These are phyloP conservation scores for Tetrapedia diversipes DNA, from an alignment of 2,888 invertebrate genomes.

Conservation along the genomic window DNA sequence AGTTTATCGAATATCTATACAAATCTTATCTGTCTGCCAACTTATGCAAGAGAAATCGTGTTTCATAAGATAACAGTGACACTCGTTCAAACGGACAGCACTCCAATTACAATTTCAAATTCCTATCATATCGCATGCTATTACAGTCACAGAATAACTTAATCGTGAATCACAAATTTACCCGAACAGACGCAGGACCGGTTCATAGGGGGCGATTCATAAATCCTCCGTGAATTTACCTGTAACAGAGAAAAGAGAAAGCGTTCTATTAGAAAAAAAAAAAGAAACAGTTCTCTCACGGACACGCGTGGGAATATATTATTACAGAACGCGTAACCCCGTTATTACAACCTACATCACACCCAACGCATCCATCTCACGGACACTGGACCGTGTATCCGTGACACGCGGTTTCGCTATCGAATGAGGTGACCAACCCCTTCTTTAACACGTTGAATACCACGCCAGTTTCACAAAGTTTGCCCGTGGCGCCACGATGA, in stretches of 20 bases:
- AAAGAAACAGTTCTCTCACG: constrained; percentile 26
- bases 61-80: no score
- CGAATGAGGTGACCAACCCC: no score
- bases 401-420: constrained; percentile 1
- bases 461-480: no score
- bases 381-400: not conserved
- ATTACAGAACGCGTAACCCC: constrained; percentile 7
- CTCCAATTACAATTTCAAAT: no score
- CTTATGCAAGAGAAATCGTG: not conserved
- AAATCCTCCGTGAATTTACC: constrained; percentile 47
- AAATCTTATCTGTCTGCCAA: no score
- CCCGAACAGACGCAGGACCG: constrained; percentile 27
- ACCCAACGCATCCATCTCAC: constrained; percentile 13
- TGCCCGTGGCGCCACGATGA: no score
- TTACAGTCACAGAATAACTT: not conserved
- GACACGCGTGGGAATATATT: constrained; percentile 28
- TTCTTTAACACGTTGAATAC: no score
- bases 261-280: constrained; percentile 40
- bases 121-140: not conserved
- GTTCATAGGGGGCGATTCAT: constrained; percentile 17
- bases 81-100: not conserved
- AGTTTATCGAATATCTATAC: no score
- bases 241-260: constrained; percentile 58
- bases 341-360: constrained; percentile 1
- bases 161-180: constrained; percentile 14